Evolutionary conservation across 2,113 vertebrate species (phyloP), one percentile per base, ranked within the genome.

Genomic region (Mus pahari): DNA sequence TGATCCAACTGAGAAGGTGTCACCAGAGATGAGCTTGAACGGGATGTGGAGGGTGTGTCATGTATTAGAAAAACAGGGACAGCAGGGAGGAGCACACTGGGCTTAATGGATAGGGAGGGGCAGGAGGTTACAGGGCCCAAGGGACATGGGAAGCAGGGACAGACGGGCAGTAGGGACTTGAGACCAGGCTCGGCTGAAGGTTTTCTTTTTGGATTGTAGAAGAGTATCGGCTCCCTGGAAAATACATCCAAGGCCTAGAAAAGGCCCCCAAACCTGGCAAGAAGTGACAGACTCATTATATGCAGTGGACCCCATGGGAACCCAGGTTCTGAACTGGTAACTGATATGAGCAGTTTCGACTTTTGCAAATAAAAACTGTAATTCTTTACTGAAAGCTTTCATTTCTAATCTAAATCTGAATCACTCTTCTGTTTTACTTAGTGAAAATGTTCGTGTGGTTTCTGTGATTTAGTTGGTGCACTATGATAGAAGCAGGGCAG

Each of bases 181-280:
- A 5, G 70, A 5, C 74, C 24, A 1, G 8, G 33, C n/a, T 10
- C 70, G 68, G 73, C 96, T 97, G 70, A 98, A 55, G 24, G 19
- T 8, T 89, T 70, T 95, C 50, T 95, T 62, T 88, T 98, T 98
- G 5, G 90, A 82, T 99, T 99, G 94, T 98, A 99, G 99, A 99
- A 89, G 98, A 99, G 36, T 99, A 99, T 97, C 98, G 99, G 82
- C 99, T 99, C 97, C 99, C 99, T 97, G 98, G 99, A 90, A 99
- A 99, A 97, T 98, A 99, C 75, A 98, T 99, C 91, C 98, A 99
- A 55, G 99, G 99, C 94, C 98, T 99, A n/a, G 99, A 99, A 55
- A 99, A 99, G 98, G 99, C 99, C 86, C 98, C 98, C 14, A 99
- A 99, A 97, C 93, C 98, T 10, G 98, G 99, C 95, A 99, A 99